A percentile compares a stretch with the other conserved stretches of the same genome.
These are phyloP conservation scores for Egretta garzetta DNA, from an alignment of 2,113 vertebrate species.

Conservation along the genomic window DNA sequence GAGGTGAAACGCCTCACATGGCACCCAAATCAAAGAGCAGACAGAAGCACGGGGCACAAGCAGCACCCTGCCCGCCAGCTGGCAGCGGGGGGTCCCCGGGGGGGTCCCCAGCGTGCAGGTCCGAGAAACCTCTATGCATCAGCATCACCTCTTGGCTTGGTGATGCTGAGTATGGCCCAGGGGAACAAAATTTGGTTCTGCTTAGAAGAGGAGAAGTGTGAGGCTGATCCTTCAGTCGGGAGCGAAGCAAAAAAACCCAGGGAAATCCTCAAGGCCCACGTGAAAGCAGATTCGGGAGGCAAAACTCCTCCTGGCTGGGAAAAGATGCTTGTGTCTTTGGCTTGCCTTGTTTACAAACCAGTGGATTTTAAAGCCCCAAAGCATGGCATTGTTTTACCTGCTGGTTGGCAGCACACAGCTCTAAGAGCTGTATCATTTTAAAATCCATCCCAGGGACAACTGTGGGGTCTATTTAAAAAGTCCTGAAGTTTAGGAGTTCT, in stretches of 20 bases:
- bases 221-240: background rate
- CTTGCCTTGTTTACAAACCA: background rate
- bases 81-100: background rate
- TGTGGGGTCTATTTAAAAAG: background rate
- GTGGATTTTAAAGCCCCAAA: background rate
- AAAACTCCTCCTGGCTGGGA: background rate
- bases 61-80: background rate
- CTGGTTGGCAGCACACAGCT: background rate
- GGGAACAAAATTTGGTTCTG: background rate
- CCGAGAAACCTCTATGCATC: background rate
- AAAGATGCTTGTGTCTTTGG: background rate
- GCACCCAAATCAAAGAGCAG: background rate
- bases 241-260: fast-evolving
- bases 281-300: background rate
- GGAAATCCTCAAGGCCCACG: background rate
- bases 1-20: fast-evolving
- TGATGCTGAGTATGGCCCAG: background rate
- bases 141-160: background rate
- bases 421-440: background rate
- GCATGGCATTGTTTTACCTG: background rate
- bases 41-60: fast-evolving
- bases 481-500: background rate
- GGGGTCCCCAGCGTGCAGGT: background rate
- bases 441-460: background rate
- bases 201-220: background rate